phyloP scores from a whole-genome alignment of 2,797 vertebrate species.

The Peromyscus aztecus region DNA sequence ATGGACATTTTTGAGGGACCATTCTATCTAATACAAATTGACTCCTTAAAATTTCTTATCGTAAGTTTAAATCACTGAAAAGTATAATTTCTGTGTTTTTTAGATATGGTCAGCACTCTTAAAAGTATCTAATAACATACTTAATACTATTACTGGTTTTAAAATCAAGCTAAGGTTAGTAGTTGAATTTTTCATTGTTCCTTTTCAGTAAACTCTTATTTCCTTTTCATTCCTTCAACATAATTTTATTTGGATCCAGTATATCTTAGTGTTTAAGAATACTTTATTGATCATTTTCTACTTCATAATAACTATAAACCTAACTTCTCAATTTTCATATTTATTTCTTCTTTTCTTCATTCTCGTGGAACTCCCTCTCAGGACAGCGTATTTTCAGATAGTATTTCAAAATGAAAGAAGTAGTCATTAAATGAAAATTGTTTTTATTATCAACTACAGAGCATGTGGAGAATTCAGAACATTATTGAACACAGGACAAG shows the following conservation, averaged over 20 bases:
- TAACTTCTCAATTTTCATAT: constrained; percentile 19
- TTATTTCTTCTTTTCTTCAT: constrained; percentile 41
- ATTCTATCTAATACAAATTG: constrained; percentile 37
- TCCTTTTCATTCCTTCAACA: constrained; percentile 4
- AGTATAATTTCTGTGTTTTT: constrained; percentile 37
- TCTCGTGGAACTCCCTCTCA: background rate
- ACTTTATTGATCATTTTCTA: constrained; percentile 14
- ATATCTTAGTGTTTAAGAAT: constrained; percentile 49
- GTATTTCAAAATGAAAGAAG: constrained; percentile 42
- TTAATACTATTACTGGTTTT: background rate
- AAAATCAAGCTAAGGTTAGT: constrained; percentile 29
- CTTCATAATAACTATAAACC: constrained; percentile 33
- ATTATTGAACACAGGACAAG: constrained; percentile 35
- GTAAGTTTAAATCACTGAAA: constrained; percentile 44
- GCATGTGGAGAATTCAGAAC: constrained; percentile 32
- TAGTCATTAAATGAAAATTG: constrained; percentile 11
- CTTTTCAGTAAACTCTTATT: constrained; percentile 2
- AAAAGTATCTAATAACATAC: background rate
- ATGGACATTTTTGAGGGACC: background rate
- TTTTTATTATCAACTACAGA: background rate
- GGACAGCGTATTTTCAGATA: constrained; percentile 27
- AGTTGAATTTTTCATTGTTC: constrained; percentile 16
- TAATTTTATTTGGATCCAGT: constrained; percentile 56
- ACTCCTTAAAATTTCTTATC: constrained; percentile 35
- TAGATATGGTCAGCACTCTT: background rate